These are phyloP conservation scores for Stomatorhinus ivindoensis DNA, from an alignment of 2,113 vertebrate species.

Conservation along the genomic window DNA sequence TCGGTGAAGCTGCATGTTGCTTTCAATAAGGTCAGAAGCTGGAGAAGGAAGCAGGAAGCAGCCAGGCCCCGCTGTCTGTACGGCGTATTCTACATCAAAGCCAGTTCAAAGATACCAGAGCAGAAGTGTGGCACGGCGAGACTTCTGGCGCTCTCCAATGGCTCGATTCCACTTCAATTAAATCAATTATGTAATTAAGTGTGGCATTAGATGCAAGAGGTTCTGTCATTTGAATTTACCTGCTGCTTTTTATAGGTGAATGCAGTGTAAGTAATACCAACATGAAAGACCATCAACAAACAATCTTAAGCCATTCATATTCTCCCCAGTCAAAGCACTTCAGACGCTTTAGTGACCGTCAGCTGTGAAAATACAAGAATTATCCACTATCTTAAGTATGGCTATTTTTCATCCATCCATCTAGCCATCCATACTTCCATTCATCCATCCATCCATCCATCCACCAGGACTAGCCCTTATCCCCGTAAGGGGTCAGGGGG, in stretches of 20 bases:
- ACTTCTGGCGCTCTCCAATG: not conserved
- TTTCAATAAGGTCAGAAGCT: not conserved
- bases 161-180: conserved; percentile 7
- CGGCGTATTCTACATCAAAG: not conserved
- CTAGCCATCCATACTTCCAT: not conserved
- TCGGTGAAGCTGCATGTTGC: not conserved
- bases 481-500: not conserved
- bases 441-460: not conserved
- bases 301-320: not conserved
- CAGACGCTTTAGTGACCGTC: not conserved
- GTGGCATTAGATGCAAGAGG: not conserved
- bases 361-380: not conserved
- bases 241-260: not conserved
- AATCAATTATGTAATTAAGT: conserved; percentile 14
- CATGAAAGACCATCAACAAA: not conserved
- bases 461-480: no score
- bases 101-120: conserved; percentile 1
- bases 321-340: not conserved
- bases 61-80: not conserved
- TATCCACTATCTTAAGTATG: not conserved
- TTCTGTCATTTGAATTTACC: not conserved
- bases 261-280: not conserved
- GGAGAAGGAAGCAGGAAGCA: not conserved
- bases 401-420: not conserved
- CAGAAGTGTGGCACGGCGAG: not conserved